These are phyloP conservation scores for Idaea aversata DNA, from an alignment of 2,888 invertebrate genomes.

Conservation along the genomic window DNA sequence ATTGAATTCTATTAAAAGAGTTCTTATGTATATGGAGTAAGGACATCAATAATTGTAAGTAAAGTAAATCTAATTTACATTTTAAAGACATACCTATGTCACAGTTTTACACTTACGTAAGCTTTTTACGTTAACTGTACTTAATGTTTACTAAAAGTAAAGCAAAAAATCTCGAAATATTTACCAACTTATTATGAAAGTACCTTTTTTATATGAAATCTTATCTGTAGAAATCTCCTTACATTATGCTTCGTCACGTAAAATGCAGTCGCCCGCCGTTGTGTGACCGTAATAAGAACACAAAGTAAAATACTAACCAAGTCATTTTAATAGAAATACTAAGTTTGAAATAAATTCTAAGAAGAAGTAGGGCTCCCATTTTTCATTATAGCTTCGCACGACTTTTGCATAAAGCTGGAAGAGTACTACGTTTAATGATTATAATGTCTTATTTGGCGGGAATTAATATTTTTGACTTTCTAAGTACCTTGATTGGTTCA, in stretches of 20 bases:
- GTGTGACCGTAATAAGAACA: background rate
- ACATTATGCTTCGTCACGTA: background rate
- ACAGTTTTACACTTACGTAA: no score
- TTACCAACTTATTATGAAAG: background rate
- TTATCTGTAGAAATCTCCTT: background rate
- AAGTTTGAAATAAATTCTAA: background rate
- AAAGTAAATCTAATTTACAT: no score
- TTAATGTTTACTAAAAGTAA: no score
- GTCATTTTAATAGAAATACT: background rate
- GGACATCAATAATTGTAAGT: no score
- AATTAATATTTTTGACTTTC: no score
- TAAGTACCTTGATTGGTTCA: no score
- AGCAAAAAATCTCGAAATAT: background rate
- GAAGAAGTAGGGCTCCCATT: background rate
- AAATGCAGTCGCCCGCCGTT: background rate
- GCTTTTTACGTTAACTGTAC: no score
- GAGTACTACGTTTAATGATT: no score
- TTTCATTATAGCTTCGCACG: background rate
- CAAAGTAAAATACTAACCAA: background rate
- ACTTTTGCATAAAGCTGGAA: background rate
- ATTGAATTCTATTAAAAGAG: no score
- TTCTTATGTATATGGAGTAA: no score
- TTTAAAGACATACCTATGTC: no score
- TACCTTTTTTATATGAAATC: background rate
- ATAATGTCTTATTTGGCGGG: no score